Evolutionary conservation across 2,888 invertebrate genomes (phyloP).

Genomic region (Melanophora roralis): DNA sequence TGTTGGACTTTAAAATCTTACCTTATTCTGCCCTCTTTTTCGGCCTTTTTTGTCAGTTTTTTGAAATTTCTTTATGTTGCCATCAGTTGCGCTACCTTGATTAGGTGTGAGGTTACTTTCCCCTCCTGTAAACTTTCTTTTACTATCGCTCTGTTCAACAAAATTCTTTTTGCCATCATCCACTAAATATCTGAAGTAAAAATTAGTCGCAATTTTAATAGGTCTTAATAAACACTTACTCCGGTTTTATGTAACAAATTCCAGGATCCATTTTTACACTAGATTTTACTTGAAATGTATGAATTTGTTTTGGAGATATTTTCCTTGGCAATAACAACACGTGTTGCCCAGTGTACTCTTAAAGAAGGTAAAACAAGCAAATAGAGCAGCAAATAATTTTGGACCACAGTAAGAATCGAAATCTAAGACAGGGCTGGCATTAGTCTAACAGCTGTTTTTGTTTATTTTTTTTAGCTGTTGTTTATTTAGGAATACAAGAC

Average conservation of each 20-base stretch:
- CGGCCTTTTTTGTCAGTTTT: conserved; percentile 70
- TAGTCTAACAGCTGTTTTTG: no score
- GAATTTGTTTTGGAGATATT: no score
- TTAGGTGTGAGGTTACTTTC: not conserved
- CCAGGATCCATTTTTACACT: conserved; percentile 71
- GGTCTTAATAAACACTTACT: conserved; percentile 65
- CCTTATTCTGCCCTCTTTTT: conserved; percentile 75
- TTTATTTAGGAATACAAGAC: no score
- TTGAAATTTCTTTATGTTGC: conserved; percentile 60
- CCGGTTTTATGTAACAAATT: conserved; percentile 75
- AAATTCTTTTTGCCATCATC: conserved; percentile 58
- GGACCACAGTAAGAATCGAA: no score
- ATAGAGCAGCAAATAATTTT: no score
- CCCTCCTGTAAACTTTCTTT: conserved; percentile 36
- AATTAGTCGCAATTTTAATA: no score
- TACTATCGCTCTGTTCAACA: conserved; percentile 52
- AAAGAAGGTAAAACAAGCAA: no score
- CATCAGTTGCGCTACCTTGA: not conserved
- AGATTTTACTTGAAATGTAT: not conserved
- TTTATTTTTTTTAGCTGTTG: no score
- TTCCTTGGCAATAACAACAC: no score
- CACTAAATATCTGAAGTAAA: conserved; percentile 62
- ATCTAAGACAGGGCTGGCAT: no score
- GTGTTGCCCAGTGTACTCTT: no score
- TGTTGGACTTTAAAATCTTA: conserved; percentile 11